Base-by-base conservation (phyloP, 2,888 invertebrate genomes). In the Cerastis leucographa region DNA sequence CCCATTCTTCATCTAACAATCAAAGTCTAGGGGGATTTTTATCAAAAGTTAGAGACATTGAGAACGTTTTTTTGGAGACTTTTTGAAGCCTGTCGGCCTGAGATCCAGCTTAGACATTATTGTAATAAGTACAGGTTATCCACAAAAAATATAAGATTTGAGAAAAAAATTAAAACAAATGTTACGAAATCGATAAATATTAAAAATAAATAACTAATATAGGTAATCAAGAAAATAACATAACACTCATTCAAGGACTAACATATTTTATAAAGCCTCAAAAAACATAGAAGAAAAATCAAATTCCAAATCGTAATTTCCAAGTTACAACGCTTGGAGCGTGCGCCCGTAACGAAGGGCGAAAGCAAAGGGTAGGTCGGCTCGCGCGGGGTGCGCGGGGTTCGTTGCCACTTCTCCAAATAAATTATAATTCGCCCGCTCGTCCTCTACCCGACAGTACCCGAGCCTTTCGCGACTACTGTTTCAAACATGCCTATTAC, bases 381-480 rank as follows among this genome's bases (percentile, higher is more conserved):
- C 92, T 92, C 84, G 87, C 85, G 89, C 87, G 92, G 91, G 88
- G 90, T 87, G 92, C 77, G 86, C 85, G 92, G 94, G 92, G 93
- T 92, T 94, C 96, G 93, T 96, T 95, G 96, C 96, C 96, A 97
- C 96, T 97, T 96, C 96, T 96, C 95, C 97, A 97, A 97, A 97
- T 97, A 97, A 97, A 97, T 97, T 97, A 97, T 97, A 97, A 97
- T 97, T 97, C 96, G 94, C 96, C 91, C 94, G 93, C 93, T 92
- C 93, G 90, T 92, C 92, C 91, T 91, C 90, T 86, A 84, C 87
- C 87, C 89, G 90, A 87, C 91, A 91, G 90, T 85, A 84, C 87
- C 87, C 89, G 90, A 87, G 88, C 87, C 89, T 89, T 91, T 89
- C 90, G 91, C 90, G 91, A 92, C 93, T 94, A 93, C 94, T 94